Evolutionary conservation across 2,113 vertebrate species (phyloP).

Genomic region (Clinocottus analis): DNA sequence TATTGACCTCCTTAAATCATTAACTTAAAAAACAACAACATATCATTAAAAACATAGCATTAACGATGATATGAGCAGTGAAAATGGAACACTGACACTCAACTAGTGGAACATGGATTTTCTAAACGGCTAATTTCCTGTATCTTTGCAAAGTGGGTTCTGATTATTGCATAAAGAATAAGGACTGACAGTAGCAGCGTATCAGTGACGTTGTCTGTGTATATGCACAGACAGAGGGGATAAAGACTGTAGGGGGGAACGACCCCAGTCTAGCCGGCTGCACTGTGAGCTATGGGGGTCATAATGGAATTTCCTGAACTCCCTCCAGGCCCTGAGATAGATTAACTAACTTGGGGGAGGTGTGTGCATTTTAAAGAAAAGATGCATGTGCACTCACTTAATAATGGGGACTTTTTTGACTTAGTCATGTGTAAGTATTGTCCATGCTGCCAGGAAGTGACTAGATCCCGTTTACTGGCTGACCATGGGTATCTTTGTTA

Average conservation of each 20-base stretch:
- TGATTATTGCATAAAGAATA: background rate
- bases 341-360: constrained; percentile 72
- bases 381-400: constrained; percentile 36
- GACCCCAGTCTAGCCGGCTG: constrained; percentile 76
- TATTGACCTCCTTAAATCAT: background rate
- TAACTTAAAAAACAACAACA: background rate
- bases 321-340: constrained; percentile 71
- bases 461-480: constrained; percentile 12
- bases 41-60: background rate
- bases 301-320: constrained; percentile 78
- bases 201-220: constrained; percentile 25
- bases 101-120: constrained; percentile 18
- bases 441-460: constrained; percentile 30
- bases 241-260: constrained; percentile 45
- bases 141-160: background rate
- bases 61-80: background rate
- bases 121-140: constrained; percentile 10
- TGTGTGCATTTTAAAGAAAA: constrained; percentile 43
- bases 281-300: constrained; percentile 74
- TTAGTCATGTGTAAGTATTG: constrained; percentile 21
- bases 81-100: constrained; percentile 11
- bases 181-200: constrained; percentile 15
- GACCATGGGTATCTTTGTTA: constrained; percentile 14
- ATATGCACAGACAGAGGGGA: constrained; percentile 51
- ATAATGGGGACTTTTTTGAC: background rate